phyloP scores from a whole-genome alignment of 2,113 vertebrate genomes.

The Cisticola juncidis region DNA sequence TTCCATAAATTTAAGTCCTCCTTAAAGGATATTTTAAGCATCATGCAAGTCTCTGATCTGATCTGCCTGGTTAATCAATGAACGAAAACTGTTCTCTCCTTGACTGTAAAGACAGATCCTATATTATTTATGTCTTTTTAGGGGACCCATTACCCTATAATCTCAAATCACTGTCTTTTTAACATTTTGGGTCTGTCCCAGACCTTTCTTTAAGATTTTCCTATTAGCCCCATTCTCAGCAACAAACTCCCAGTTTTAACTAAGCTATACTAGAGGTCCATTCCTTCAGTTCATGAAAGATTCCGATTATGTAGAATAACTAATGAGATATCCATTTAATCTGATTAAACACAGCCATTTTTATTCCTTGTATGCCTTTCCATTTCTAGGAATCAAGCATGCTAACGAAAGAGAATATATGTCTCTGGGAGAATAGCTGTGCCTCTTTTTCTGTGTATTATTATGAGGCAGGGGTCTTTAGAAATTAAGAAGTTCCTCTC shows the following conservation, averaged over 20 bases:
- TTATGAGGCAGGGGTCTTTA: background rate
- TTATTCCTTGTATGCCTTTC: background rate
- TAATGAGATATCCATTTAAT: background rate
- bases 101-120: background rate
- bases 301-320: background rate
- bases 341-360: background rate
- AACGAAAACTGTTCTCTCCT: background rate
- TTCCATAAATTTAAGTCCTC: background rate
- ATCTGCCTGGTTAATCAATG: background rate
- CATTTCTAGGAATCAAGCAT: background rate
- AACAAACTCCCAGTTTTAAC: background rate
- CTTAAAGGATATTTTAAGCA: background rate
- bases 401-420: fast-evolving
- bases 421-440: background rate
- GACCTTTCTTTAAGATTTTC: background rate
- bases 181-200: background rate
- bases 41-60: background rate
- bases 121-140: background rate
- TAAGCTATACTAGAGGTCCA: background rate
- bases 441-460: background rate
- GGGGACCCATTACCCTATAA: background rate
- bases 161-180: background rate
- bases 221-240: background rate
- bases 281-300: background rate
- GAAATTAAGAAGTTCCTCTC: background rate